Percentiles rank a stretch among this genome's conserved stretches.
Evolutionary conservation across 2,888 invertebrate species (phyloP).

Genomic region (Drosophila phalerata): DNA sequence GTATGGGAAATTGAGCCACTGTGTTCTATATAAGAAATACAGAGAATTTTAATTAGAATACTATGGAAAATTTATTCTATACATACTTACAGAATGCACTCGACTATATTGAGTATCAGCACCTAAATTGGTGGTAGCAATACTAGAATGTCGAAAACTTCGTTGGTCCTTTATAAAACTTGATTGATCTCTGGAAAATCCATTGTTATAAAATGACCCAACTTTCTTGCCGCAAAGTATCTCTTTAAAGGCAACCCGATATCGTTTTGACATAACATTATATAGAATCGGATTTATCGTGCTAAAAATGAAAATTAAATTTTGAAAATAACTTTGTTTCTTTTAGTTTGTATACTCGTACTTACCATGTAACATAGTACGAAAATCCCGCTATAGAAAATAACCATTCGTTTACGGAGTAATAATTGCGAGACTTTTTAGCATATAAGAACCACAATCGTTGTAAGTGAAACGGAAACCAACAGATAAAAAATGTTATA

Average conservation of each 20-base stretch:
- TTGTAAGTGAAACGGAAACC: conserved; percentile 98
- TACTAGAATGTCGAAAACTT: conserved; percentile 88
- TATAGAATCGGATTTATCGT: conserved; percentile 95
- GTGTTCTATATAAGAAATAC: conserved; percentile 54
- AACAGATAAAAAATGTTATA: conserved; percentile 96
- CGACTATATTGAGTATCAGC: conserved; percentile 72
- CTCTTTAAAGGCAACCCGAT: conserved; percentile 91
- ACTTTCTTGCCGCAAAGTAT: conserved; percentile 89
- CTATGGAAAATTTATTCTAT: background rate
- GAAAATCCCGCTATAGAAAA: conserved; percentile 92
- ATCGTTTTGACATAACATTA: conserved; percentile 92
- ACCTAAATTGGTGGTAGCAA: conserved; percentile 66
- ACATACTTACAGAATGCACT: conserved; percentile 61
- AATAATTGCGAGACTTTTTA: conserved; percentile 87
- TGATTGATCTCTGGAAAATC: conserved; percentile 87
- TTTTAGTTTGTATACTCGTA: background rate
- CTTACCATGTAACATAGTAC: conserved; percentile 90
- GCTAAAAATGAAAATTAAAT: conserved; percentile 83
- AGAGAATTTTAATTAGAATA: background rate
- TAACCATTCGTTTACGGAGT: conserved; percentile 91
- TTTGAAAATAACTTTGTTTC: background rate
- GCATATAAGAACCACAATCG: conserved; percentile 93
- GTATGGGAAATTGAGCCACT: conserved; percentile 61
- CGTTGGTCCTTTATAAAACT: conserved; percentile 88
- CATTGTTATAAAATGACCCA: conserved; percentile 85